These are phyloP conservation scores for Ormyrus rosae DNA, from an alignment of 2,888 invertebrate species.

Conservation along the genomic window DNA sequence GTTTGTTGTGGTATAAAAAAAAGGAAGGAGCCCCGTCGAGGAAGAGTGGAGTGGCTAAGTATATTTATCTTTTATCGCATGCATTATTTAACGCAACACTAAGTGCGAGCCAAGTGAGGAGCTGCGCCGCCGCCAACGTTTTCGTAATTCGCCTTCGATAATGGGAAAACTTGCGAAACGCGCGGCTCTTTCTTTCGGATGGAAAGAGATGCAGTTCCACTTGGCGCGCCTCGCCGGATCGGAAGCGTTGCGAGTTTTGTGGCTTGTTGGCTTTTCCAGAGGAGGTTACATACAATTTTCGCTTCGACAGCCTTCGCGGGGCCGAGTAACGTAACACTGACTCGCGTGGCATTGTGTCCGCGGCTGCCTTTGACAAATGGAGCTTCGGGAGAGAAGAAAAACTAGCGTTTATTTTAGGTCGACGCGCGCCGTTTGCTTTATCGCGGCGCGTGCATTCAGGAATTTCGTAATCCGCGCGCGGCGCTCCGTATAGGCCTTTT, in stretches of 20 bases:
- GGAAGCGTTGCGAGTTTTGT: conserved; percentile 29
- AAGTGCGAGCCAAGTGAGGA: neutral
- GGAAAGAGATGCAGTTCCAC: neutral
- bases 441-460: no score
- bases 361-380: conserved; percentile 27
- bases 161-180: neutral
- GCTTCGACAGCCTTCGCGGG: conserved; percentile 1
- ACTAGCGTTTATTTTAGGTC: conserved; percentile 21
- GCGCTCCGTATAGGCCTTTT: no score
- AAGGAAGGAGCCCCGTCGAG: conserved; percentile 13
- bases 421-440: neutral
- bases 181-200: neutral
- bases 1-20: neutral
- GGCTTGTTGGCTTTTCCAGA: conserved; percentile 38
- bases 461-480: conserved; percentile 27
- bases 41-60: conserved; percentile 37
- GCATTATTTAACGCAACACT: conserved; percentile 38
- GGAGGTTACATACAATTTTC: neutral
- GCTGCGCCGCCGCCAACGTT: neutral
- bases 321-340: conserved; percentile 13
- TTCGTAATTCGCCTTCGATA: conserved; percentile 15
- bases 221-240: conserved; percentile 1
- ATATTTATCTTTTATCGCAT: conserved; percentile 52
- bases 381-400: conserved; percentile 12
- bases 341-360: conserved; percentile 13